Evolutionary conservation across 2,888 invertebrate species (phyloP).

Genomic region (Cremastinae sp.): DNA sequence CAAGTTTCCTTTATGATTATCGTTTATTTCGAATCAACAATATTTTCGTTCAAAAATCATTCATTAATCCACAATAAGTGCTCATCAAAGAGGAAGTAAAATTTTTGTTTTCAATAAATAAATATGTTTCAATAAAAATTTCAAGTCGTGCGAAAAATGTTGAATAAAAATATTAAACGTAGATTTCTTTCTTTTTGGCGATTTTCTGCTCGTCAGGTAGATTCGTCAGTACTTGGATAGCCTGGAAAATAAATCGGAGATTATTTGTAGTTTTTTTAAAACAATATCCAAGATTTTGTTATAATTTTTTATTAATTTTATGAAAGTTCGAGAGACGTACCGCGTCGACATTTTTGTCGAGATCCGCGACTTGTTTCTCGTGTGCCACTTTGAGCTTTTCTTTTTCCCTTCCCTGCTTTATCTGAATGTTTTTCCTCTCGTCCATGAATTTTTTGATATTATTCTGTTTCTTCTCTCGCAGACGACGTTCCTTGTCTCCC

Average conservation of each 20-base stretch:
- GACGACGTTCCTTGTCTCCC: slow-evolving; percentile 96
- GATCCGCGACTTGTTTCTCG: slow-evolving; percentile 94
- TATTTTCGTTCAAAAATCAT: too few species aligned
- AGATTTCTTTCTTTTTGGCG: slow-evolving; percentile 80
- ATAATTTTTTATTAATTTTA: too few species aligned
- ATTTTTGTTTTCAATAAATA: slow-evolving; percentile 36
- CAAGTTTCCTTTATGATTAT: too few species aligned
- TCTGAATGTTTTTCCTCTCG: slow-evolving; percentile 92
- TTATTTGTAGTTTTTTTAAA: too few species aligned
- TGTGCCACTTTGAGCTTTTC: slow-evolving; percentile 96
- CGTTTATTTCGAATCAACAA: too few species aligned
- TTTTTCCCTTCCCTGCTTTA: slow-evolving; percentile 94
- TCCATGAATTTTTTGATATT: slow-evolving; percentile 99
- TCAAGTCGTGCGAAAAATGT: slow-evolving; percentile 10
- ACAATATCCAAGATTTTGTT: too few species aligned
- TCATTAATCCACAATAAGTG: too few species aligned
- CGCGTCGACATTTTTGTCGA: slow-evolving; percentile 92
- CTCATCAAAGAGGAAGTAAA: background rate
- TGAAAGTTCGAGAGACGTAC: too few species aligned
- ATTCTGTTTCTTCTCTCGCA: slow-evolving; percentile 97
- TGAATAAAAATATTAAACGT: slow-evolving; percentile 72
- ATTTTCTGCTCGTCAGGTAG: slow-evolving; percentile 79
- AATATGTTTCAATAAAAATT: too few species aligned
- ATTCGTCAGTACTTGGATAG: slow-evolving; percentile 80
- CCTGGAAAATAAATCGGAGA: too few species aligned